Conservation (phyloP, 2,797 vertebrate species). For the Sebastes wilsoni region DNA sequence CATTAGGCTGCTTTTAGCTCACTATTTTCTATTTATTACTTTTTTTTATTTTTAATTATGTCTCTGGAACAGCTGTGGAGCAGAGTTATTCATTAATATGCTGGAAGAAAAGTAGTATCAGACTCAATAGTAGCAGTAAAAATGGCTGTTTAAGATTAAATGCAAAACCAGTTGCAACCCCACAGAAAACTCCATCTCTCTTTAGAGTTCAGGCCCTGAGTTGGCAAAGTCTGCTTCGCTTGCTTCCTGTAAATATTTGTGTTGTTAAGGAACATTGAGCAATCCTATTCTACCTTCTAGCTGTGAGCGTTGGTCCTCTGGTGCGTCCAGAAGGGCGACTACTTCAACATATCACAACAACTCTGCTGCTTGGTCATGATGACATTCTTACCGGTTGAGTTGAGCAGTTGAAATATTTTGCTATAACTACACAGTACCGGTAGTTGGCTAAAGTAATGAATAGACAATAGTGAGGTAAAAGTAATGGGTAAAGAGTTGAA, state of each 20-base stretch:
- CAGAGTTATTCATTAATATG: not conserved
- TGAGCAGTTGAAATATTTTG: too few species aligned
- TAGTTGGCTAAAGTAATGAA: too few species aligned
- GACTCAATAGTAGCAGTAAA: not conserved
- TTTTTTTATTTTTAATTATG: not conserved
- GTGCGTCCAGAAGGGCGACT: not conserved
- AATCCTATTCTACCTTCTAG: conserved; percentile 16
- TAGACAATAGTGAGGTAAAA: too few species aligned
- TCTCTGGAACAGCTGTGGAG: not conserved
- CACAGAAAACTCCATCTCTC: not conserved
- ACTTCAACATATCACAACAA: not conserved
- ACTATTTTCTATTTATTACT: too few species aligned
- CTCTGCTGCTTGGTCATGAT: not conserved
- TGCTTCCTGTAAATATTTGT: conserved; percentile 60
- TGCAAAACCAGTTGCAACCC: not conserved
- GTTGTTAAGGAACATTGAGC: conserved; percentile 33
- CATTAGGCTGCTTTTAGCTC: too few species aligned
- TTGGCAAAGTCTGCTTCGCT: conserved; percentile 1
- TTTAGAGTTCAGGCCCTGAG: not conserved
- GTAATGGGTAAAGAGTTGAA: too few species aligned
- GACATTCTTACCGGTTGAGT: not conserved
- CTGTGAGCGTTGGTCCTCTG: not conserved
- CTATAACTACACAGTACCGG: too few species aligned
- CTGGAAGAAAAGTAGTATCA: too few species aligned
- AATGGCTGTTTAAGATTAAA: not conserved